Conservation (phyloP, 1,140 invertebrate species). For the Elysia chlorotica region DNA sequence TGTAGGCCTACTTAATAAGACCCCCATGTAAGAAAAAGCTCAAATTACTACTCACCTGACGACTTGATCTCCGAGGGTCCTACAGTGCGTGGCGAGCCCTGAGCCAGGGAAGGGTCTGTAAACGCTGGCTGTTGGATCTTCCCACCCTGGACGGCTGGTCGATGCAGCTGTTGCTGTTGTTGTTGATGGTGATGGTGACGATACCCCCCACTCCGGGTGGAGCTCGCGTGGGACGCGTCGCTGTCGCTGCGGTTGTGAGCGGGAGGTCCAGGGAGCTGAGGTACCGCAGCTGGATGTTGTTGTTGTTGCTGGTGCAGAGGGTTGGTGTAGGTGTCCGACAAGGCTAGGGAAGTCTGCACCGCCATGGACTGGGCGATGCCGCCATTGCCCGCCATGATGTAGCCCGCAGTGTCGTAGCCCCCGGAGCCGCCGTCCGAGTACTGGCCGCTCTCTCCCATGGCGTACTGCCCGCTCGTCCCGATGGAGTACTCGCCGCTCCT, state of each 20-base stretch:
- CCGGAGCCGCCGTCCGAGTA: slow-evolving; percentile 29
- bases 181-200: not conserved
- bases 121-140: too few species aligned
- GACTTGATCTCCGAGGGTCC: too few species aligned
- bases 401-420: slow-evolving; percentile 18
- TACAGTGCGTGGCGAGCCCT: too few species aligned
- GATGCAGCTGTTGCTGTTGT: too few species aligned
- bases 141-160: too few species aligned
- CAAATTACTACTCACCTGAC: too few species aligned
- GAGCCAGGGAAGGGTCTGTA: too few species aligned
- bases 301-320: too few species aligned
- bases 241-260: slow-evolving; percentile 40
- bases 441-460: slow-evolving; percentile 33
- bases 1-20: too few species aligned
- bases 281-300: slow-evolving; percentile 3
- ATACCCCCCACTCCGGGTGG: slow-evolving; percentile 23
- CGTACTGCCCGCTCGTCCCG: slow-evolving; percentile 40
- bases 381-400: slow-evolving; percentile 19
- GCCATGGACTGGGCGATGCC: slow-evolving; percentile 11
- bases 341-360: slow-evolving; percentile 43
- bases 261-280: not conserved
- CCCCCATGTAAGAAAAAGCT: too few species aligned
- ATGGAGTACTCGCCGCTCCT: slow-evolving; percentile 32
- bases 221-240: slow-evolving; percentile 56
- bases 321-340: slow-evolving; percentile 31